Evolutionary conservation across 2,888 invertebrate species (phyloP).

Genomic region (Orthosia incerta): DNA sequence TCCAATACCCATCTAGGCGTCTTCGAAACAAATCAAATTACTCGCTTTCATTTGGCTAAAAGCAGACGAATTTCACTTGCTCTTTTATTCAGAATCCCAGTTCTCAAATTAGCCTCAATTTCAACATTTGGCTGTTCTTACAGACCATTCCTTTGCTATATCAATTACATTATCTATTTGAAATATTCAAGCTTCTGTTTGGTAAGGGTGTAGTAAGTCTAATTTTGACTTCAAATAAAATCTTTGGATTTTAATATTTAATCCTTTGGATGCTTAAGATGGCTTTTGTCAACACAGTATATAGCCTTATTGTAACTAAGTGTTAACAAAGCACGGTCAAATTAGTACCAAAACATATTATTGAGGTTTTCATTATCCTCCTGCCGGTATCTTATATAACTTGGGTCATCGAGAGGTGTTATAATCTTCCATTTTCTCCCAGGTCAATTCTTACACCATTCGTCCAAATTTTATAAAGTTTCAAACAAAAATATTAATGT

Average conservation of each 20-base stretch:
- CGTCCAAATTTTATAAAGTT: too few relatives aligned
- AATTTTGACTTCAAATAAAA: neutral
- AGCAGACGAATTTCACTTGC: slow-evolving; percentile 31
- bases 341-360: neutral
- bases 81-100: slow-evolving; percentile 38
- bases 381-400: too few relatives aligned
- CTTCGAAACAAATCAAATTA: slow-evolving; percentile 42
- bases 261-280: too few relatives aligned
- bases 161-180: slow-evolving; percentile 37
- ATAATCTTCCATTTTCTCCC: too few relatives aligned
- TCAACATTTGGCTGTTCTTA: slow-evolving; percentile 15
- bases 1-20: slow-evolving; percentile 13
- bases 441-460: too few relatives aligned
- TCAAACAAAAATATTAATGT: too few relatives aligned
- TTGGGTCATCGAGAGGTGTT: too few relatives aligned
- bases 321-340: neutral
- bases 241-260: neutral
- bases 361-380: neutral
- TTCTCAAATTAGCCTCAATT: slow-evolving; percentile 38
- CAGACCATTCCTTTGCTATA: slow-evolving; percentile 10
- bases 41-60: slow-evolving; percentile 51
- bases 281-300: neutral
- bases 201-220: neutral
- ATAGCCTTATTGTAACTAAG: neutral
- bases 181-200: slow-evolving; percentile 5